Base-by-base conservation (phyloP, 2,888 invertebrate species). In the Pseudanteris insignis region DNA sequence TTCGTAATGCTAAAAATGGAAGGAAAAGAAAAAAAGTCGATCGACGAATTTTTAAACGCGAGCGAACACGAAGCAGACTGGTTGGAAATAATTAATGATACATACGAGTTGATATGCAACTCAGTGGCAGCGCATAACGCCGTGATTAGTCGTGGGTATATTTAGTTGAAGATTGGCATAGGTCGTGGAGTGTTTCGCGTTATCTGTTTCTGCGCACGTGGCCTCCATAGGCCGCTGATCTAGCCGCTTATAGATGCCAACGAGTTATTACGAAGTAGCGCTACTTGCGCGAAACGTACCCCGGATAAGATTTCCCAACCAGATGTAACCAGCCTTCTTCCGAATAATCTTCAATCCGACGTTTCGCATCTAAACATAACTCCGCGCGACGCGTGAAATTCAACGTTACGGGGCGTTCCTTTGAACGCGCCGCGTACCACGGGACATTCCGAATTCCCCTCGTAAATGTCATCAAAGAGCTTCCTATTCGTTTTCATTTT, bases 111-210 rank as follows among this genome's bases (percentile, higher is more conserved):
- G n/a, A n/a, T n/a, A n/a, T n/a, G n/a, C n/a, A n/a, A n/a, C n/a
- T n/a, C n/a, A n/a, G n/a, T n/a, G n/a, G n/a, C n/a, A n/a, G n/a
- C n/a, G n/a, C n/a, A n/a, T n/a, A n/a, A 71, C 66, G 61, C 67
- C 65, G 59, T 61, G 70, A 74, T 72, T 70, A 72, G 63, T 66
- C 54, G 65, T 63, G 69, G 69, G 69, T 74, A 74, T 77, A 75
- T 76, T 75, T 76, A 77, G 74, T 71, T 68, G 44, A 47, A 68
- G 75, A 77, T 77, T 77, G 75, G 72, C 74, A 74, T 77, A 76
- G 76, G 76, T 76, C 76, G 76, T 65, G 63, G 70, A 68, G 65
- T 59, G 61, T 51, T 48, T 59, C 62, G 55, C 68, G 69, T 74
- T 76, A 75, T 73, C 72, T 69, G 70, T 68, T 68, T 70, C 70